Evolutionary conservation across 2,888 invertebrate species (phyloP), one percentile per base, ranked within the genome.

Genomic region (Heliconius hortense): DNA sequence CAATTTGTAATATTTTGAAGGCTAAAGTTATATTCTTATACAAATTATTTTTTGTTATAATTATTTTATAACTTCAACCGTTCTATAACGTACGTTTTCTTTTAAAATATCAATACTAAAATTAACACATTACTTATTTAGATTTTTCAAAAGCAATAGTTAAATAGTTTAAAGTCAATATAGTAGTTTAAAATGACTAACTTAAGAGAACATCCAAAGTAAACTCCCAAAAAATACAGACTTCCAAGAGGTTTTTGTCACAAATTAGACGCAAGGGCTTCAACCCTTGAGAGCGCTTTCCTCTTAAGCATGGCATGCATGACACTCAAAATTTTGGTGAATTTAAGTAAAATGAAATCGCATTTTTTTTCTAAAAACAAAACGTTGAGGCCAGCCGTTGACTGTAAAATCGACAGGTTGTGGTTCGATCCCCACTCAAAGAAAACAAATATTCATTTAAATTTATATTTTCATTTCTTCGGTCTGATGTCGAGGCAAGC

Each of bases 251-350:
- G 62, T 74, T 74, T 74, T 74, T 74, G 73, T 70, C 73, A 67
- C 73, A 76, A 79, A 79, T 79, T 79, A 74, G 72, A 66, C 75
- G 72, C 72, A 60, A 79, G 74, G 71, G 76, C 74, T 72, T 70
- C 56, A 74, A 53, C 73, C 72, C 79, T 78, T 67, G 63, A 79
- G 80, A 67, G 76, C 71, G 73, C 79, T 76, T 48, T 26, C 15
- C 72, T 75, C 77, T 69, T 68, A 63, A 72, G 71, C 75, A 73
- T 76, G 79, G 74, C 75, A 59, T 72, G 74, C 76, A 78, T 74
- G 74, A 60, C 77, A 77, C 80, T 80, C 77, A 76, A 79, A 79
- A 71, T 79, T 78, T 79, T 78, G 74, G 74, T 69, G 62, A 68
- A 73, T 77, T 78, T 63, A 60, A 66, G 74, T 68, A 68, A 76